Evolutionary conservation across 2,888 invertebrate species (phyloP), one percentile per base, ranked within the genome.

Genomic region (Latrodectus elegans): DNA sequence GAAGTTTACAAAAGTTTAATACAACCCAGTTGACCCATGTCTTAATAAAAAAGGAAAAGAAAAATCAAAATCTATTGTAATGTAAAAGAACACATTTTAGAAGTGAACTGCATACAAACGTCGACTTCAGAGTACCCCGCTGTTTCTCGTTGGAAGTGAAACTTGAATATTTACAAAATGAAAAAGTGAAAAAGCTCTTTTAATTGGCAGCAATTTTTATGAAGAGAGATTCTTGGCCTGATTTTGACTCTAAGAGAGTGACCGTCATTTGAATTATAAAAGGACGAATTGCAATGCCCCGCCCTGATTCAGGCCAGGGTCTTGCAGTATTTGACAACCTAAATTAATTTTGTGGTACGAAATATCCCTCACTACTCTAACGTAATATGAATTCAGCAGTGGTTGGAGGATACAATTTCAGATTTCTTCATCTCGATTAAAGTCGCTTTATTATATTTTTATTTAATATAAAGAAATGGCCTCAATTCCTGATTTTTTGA

Each of bases 231-330:
- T 70, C 60, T 75, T 75, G 82, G 75, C 82, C 82, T 75, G 70
- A 22, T 52, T 82, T 22, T 49, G 68, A 75, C 82, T 70, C 67
- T 74, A 49, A 22, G 38, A 60, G 22, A 68, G 53, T 52, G 70
- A 17, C 74, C 52, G 22, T 53, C 38, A 75, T 81, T 82, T 75
- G 75, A 75, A 75, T 75, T 68, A 82, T 82, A 82, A 82, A 82
- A 82, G 75, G 82, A 82, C 68, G 82, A 68, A 75, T 53, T 60
- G 53, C 49, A 72, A 52, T n/a, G 52, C 65, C 75, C 68, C 82
- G 77, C 84, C 73, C 72, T 65, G 52, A 84, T 84, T 70, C 60
- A 84, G 84, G 84, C 84, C 84, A 84, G 73, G 84, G 84, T 78
- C 84, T 77, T 77, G 65, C 67, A 73, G 52, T 60, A 84, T 78